These are phyloP conservation scores for Pyralis farinalis DNA, from an alignment of 2,888 invertebrate species.

Conservation along the genomic window DNA sequence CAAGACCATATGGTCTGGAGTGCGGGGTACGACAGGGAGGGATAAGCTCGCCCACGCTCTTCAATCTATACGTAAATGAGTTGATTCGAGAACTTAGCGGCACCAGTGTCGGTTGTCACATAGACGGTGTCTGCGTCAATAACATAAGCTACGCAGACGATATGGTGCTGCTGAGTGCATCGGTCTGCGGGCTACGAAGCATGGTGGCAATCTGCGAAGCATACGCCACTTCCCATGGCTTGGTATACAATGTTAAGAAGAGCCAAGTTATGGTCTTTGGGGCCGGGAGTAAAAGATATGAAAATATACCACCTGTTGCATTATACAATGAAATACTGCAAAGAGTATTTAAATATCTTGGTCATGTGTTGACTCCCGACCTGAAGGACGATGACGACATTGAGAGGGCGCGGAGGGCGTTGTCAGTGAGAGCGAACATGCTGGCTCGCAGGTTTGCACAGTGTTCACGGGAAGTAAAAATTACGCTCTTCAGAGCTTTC, in stretches of 20 bases:
- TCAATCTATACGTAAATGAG: not conserved
- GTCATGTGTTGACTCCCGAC: not conserved
- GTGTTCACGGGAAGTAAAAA: no score
- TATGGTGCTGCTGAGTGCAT: slow-evolving; percentile 6
- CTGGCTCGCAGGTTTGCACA: not conserved
- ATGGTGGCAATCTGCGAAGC: not conserved
- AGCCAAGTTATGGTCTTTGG: not conserved
- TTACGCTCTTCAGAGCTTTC: no score
- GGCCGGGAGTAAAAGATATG: not conserved
- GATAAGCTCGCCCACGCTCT: no score
- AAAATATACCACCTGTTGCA: no score
- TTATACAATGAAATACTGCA: no score
- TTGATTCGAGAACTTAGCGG: slow-evolving; percentile 5
- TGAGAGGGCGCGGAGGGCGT: not conserved
- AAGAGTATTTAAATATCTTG: not conserved
- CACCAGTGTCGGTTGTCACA: slow-evolving; percentile 2
- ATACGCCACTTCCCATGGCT: not conserved
- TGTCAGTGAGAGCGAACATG: not conserved
- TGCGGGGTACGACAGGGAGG: no score
- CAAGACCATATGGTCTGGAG: not conserved
- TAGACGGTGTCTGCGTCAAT: slow-evolving; percentile 2
- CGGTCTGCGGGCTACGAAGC: not conserved
- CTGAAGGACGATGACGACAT: not conserved
- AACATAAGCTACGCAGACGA: slow-evolving; percentile 10
- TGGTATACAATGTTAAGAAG: not conserved